Base-by-base conservation (phyloP, 2,113 vertebrate genomes). In the Eurystomus gularis region DNA sequence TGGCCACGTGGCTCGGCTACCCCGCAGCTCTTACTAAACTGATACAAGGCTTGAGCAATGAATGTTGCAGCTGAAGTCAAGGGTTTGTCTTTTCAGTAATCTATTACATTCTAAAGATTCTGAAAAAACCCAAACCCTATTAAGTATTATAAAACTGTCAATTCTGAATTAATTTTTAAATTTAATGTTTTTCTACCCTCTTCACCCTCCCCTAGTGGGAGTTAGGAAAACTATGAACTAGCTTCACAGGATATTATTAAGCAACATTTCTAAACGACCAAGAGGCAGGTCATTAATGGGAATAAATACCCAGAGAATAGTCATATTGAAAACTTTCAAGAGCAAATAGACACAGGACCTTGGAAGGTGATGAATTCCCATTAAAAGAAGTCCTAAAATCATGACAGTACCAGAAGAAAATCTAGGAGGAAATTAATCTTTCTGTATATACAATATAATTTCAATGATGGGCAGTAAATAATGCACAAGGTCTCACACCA, bases 141-240 rank as follows among this genome's bases (percentile, higher is more conserved):
- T 62, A 39, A 66, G 4, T 66, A 28, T 46, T 65, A 28, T 18
- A 57, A 69, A 93, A 6, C 14, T 57, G 7, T 37, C 13, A 61
- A 57, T 79, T 76, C 11, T 70, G 52, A 46, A 76, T 20, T 19
- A 66, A 66, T 79, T 82, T n/a, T 65, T 18, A 37, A 44, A 4
- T 65, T 86, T 75, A 61, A 55, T 51, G 6, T 82, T 68, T 66
- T 86, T 35, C 39, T 66, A 42, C 13, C 11, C 6, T 61, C 4
- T 8, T 40, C 2, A 7, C 3, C 4, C 17, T 35, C 11, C 17
- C 14, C 49, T n/a, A n/a, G n/a, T n/a, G n/a, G n/a, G n/a, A 42
- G 0, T 60, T 65, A 60, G 40, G 37, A 64, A 73, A 90, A 83
- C 10, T 70, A 52, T 8, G 26, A n/a, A 13, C 23, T 61, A 49